phyloP scores from a whole-genome alignment of 2,113 vertebrate species.

The Neogobius melanostomus region DNA sequence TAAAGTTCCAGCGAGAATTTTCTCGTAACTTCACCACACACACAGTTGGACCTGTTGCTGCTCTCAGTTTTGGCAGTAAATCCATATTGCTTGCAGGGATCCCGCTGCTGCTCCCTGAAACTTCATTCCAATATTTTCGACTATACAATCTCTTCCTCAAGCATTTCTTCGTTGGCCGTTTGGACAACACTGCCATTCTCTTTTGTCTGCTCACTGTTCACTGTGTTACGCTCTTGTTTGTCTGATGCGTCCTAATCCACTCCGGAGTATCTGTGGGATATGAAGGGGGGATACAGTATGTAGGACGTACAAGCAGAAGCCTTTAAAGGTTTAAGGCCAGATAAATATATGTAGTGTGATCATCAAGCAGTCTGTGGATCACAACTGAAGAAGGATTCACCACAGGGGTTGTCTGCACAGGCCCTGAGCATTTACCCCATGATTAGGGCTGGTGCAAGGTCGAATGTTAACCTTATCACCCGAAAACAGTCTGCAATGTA shows the following conservation, averaged over 20 bases:
- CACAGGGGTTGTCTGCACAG: not conserved
- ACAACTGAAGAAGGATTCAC: not conserved
- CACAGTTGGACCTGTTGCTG: conserved; percentile 3
- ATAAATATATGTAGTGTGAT: not conserved
- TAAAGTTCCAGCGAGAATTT: conserved; percentile 10
- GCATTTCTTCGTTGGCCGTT: not conserved
- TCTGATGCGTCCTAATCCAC: conserved; percentile 6
- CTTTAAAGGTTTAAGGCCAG: not conserved
- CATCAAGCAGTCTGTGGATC: not conserved
- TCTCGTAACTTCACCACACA: conserved; percentile 4
- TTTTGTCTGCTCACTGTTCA: conserved; percentile 4
- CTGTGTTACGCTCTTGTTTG: not conserved
- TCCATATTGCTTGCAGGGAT: conserved; percentile 12
- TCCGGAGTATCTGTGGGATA: conserved; percentile 7
- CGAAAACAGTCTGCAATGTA: not conserved
- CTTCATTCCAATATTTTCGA: conserved; percentile 1
- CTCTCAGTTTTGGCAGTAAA: not conserved
- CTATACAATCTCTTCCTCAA: not conserved
- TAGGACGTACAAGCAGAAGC: conserved; percentile 3
- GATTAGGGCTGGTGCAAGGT: not conserved
- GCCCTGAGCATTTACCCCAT: not conserved
- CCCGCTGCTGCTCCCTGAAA: not conserved
- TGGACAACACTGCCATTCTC: not conserved
- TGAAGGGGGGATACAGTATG: conserved; percentile 3
- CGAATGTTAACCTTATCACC: not conserved